A percentile compares a stretch with the other conserved stretches of the same genome.
phyloP scores from a whole-genome alignment of 2,888 invertebrate species.

The Heterodera filipjevi region DNA sequence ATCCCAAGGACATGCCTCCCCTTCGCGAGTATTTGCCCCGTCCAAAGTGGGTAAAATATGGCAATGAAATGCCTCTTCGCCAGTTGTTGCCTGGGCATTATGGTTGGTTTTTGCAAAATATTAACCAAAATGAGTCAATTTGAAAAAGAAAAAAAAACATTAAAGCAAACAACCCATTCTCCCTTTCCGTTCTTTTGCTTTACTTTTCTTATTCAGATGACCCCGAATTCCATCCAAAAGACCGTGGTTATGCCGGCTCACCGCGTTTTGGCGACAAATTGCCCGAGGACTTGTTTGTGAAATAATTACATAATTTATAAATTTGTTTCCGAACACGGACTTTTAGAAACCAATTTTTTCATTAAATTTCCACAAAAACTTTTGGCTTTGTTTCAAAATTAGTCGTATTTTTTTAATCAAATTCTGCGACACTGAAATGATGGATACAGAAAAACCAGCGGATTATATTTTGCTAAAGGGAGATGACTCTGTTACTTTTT shows the following conservation, averaged over 20 bases:
- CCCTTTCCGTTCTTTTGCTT: neutral
- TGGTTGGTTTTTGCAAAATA: neutral
- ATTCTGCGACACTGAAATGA: no score
- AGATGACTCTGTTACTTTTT: neutral
- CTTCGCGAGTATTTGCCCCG: neutral
- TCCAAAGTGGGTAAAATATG: neutral
- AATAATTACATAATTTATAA: neutral
- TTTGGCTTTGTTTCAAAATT: no score
- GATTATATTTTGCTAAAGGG: neutral
- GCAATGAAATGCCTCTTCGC: slow-evolving; percentile 9
- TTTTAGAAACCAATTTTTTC: no score
- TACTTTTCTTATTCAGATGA: slow-evolving; percentile 19
- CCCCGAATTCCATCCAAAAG: slow-evolving; percentile 11
- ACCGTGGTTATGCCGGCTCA: neutral
- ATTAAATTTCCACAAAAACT: no score
- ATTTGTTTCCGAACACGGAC: no score
- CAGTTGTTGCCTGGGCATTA: slow-evolving; percentile 1
- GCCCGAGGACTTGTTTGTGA: neutral
- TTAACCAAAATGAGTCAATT: no score
- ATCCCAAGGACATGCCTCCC: neutral
- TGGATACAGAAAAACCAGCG: neutral
- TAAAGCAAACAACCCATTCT: no score
- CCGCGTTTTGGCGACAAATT: slow-evolving; percentile 28
- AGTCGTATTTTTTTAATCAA: no score
- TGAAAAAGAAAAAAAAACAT: no score